Conservation (phyloP, 2,797 vertebrate genomes). For the Falco naumanni region DNA sequence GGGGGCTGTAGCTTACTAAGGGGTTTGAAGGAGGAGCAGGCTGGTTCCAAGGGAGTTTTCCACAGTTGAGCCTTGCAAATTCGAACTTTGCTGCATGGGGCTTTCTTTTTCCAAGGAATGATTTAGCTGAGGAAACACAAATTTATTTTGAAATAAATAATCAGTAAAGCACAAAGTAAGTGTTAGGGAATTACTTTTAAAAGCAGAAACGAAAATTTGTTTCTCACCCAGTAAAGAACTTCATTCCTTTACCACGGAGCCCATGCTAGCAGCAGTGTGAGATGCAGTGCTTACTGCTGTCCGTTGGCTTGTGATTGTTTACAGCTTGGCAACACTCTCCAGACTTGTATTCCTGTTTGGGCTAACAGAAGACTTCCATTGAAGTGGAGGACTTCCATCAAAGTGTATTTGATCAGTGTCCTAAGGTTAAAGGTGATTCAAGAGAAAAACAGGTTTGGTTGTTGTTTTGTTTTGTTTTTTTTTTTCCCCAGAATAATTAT, state of each 20-base stretch:
- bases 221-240: background rate
- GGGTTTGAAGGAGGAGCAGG: background rate
- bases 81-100: background rate
- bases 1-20: background rate
- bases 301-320: background rate
- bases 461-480: too few species aligned
- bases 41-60: background rate
- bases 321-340: background rate
- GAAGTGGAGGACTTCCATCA: background rate
- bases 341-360: background rate
- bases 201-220: background rate
- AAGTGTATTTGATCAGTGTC: background rate
- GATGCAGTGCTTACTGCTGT: background rate
- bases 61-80: background rate
- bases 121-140: background rate
- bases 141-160: background rate
- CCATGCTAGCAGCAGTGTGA: background rate
- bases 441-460: background rate
- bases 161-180: background rate
- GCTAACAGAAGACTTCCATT: background rate
- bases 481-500: background rate
- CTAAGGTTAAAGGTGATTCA: background rate
- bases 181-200: background rate
- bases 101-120: background rate
- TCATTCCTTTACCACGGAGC: background rate